Conservation (phyloP, 2,888 invertebrate genomes). For the Nomada ruficornis region DNA sequence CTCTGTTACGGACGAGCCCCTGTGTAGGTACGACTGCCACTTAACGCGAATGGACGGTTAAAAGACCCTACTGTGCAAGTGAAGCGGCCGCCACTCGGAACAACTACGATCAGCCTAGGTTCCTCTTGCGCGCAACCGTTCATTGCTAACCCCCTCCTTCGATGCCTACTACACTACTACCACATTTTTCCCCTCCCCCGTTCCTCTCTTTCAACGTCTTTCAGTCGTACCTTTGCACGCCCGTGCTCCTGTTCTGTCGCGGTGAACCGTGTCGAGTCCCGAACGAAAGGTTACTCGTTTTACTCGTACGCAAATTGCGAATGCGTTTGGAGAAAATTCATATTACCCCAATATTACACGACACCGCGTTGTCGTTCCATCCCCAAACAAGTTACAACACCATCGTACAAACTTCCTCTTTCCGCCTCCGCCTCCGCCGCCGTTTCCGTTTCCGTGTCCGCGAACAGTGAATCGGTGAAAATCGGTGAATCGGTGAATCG, state of each 20-base stretch:
- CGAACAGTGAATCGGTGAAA: too few species aligned
- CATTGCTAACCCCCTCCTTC: constrained; percentile 48
- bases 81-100: constrained; percentile 52
- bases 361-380: neutral
- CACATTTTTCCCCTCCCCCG: constrained; percentile 6
- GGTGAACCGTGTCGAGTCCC: constrained; percentile 27
- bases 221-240: constrained; percentile 40
- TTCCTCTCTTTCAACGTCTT: constrained; percentile 19
- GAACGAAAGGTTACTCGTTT: constrained; percentile 30
- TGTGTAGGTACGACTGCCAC: constrained; percentile 70
- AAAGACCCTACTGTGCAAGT: constrained; percentile 72
- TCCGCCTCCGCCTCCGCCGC: too few species aligned
- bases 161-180: constrained; percentile 27
- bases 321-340: neutral
- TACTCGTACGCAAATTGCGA: constrained; percentile 8
- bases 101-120: constrained; percentile 58
- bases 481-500: too few species aligned
- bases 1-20: constrained; percentile 45
- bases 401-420: too few species aligned
- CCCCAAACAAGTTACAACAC: too few species aligned
- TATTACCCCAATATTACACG: neutral
- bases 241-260: constrained; percentile 35
- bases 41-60: constrained; percentile 76
- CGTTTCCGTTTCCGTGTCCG: too few species aligned
- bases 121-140: constrained; percentile 55